These are phyloP conservation scores for Sorex araneus DNA, from an alignment of 2,113 vertebrate species.

Conservation along the genomic window DNA sequence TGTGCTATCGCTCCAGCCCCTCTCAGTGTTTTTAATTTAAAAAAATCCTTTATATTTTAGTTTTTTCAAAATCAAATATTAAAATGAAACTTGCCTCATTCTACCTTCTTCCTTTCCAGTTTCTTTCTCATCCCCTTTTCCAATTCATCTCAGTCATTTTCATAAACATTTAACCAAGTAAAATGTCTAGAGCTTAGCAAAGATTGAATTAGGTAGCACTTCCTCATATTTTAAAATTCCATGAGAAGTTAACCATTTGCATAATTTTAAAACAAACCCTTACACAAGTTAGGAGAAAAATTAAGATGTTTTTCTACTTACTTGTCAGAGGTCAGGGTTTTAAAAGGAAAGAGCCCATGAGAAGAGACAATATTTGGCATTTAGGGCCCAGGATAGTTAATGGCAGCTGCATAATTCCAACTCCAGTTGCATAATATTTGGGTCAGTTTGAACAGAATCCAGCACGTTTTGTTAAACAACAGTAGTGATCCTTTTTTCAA, in stretches of 20 bases:
- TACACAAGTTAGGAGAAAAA: background rate
- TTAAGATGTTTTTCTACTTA: background rate
- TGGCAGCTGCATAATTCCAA: no score
- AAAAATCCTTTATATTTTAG: background rate
- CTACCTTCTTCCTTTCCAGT: background rate
- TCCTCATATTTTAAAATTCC: conserved; percentile 15
- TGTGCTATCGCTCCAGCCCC: no score
- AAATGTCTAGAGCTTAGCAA: background rate
- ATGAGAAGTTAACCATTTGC: background rate
- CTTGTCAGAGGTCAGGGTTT: background rate
- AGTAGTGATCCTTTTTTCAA: conserved; percentile 44
- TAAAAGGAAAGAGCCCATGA: background rate
- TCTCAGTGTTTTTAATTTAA: background rate
- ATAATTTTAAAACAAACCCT: conserved; percentile 1
- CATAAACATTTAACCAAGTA: background rate
- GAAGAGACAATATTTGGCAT: background rate
- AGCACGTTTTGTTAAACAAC: conserved; percentile 51
- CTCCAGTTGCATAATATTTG: background rate
- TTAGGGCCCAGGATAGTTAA: background rate
- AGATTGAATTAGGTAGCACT: background rate
- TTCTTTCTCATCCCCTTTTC: conserved; percentile 16
- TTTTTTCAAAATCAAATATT: background rate
- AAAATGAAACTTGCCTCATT: background rate
- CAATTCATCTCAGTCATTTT: conserved; percentile 1
- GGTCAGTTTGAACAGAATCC: conserved; percentile 11